A percentile compares a stretch with the other conserved stretches of the same genome.
Evolutionary conservation across 2,113 vertebrate genomes (phyloP).

Genomic region (Ictalurus punctatus): DNA sequence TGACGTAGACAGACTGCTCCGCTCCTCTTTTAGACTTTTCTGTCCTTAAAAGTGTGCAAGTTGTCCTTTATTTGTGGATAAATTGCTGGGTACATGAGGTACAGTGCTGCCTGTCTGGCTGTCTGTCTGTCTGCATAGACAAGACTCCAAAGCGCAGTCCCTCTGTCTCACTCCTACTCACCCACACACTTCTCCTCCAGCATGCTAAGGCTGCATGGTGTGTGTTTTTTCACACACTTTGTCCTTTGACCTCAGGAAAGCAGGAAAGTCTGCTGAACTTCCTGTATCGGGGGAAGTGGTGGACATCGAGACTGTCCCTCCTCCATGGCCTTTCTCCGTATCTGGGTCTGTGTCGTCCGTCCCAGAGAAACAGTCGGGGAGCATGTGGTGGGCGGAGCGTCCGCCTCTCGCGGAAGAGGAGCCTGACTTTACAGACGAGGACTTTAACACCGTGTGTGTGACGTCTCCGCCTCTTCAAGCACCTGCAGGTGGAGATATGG

Average conservation of each 20-base stretch:
- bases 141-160: background rate
- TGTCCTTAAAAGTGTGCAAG: background rate
- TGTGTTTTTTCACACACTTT: background rate
- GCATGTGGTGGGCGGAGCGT: background rate
- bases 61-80: background rate
- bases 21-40: no score
- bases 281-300: constrained; percentile 27
- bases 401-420: constrained; percentile 49
- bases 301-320: constrained; percentile 24
- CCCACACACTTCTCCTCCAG: constrained; percentile 11
- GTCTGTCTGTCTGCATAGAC: background rate
- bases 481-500: background rate
- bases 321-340: constrained; percentile 47
- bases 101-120: background rate
- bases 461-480: background rate
- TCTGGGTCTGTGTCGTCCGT: background rate
- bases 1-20: background rate
- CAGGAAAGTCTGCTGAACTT: constrained; percentile 12
- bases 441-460: constrained; percentile 24
- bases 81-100: background rate
- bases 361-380: background rate
- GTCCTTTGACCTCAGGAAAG: constrained; percentile 54
- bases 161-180: background rate
- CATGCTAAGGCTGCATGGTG: background rate
- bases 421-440: constrained; percentile 32